Evolutionary conservation across 1,140 invertebrate species (phyloP), one percentile per base, ranked within the genome.

Genomic region (Melipona quadrifasciata): DNA sequence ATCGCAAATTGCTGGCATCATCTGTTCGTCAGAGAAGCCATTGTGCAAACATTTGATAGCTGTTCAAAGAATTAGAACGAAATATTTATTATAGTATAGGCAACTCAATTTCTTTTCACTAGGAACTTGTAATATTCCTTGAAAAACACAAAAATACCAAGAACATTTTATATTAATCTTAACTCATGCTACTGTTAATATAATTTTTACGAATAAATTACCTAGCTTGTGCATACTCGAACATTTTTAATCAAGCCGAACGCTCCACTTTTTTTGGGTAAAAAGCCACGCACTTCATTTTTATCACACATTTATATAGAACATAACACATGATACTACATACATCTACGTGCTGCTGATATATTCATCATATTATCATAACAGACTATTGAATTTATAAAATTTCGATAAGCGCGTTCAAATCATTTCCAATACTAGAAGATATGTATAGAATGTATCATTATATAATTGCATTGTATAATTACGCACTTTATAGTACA

Each of bases 381-480:
- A 64, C 47, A 64, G 80, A 86, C 70, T 67, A 61, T 4, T 64
- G 67, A 64, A 73, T 86, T 27, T 86, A 75, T 47, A 64, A 67
- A 83, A 31, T 14, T 67, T 6, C 31, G 80, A 86, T 89, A 84
- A 89, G 79, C 53, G 27, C 1, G 34, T 65, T 17, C 65, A 39
- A 86, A 82, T 51, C 39, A 86, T 86, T 74, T 16, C 21, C 53
- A 34, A 86, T 78, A 64, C 64, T 73, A 12, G 27, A 74, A 75
- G 75, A 82, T 73, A 31, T 12, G 31, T 39, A 58, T 57, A 47
- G 1, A 3, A 65, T 6, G 4, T 61, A 5, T 27, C 11, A 88
- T 88, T 86, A 61, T 72, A 34, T 75, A 86, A 82, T 78, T 71
- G 75, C 24, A 80, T 72, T 67, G 34, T 70, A 68, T 81, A 88